Conservation (phyloP, 2,888 invertebrate genomes). For the Athalia rosae region DNA sequence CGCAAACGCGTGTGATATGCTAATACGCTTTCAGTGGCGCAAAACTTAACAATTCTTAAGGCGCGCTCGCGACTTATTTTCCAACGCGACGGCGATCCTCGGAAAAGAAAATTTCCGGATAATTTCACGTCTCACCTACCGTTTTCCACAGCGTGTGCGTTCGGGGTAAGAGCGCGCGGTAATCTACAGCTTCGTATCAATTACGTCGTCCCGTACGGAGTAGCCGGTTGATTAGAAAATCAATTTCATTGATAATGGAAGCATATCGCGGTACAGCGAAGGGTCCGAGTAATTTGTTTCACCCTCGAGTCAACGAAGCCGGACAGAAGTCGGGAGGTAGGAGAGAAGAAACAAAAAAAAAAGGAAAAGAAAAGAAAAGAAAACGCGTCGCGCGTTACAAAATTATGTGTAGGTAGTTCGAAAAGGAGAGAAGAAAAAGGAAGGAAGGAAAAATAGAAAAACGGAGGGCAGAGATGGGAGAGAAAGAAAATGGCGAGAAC, state of each 20-base stretch:
- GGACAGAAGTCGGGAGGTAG: slow-evolving; percentile 22
- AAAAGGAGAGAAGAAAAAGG: neutral
- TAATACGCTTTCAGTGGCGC: slow-evolving; percentile 43
- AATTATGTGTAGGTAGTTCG: neutral
- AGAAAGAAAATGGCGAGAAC: no score
- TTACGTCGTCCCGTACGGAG: neutral
- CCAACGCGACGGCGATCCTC: no score
- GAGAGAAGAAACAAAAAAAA: slow-evolving; percentile 12
- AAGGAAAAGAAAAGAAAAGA: slow-evolving; percentile 14
- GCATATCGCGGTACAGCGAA: neutral
- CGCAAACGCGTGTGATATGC: slow-evolving; percentile 45
- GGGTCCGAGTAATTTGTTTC: slow-evolving; percentile 41
- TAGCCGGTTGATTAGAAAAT: slow-evolving; percentile 29
- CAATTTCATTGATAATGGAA: slow-evolving; percentile 14
- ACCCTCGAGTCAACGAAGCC: slow-evolving; percentile 17
- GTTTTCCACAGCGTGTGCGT: no score
- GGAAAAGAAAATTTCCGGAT: no score
- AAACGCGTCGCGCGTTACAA: neutral
- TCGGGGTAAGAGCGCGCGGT: no score
- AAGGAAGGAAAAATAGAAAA: no score
- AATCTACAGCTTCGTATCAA: neutral
- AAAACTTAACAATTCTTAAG: slow-evolving; percentile 37
- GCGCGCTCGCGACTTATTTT: slow-evolving; percentile 12
- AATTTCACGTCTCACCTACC: no score
- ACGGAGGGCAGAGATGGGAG: no score